These are phyloP conservation scores for Phyllostomus hastatus DNA, from an alignment of 2,113 vertebrate genomes.

Conservation along the genomic window DNA sequence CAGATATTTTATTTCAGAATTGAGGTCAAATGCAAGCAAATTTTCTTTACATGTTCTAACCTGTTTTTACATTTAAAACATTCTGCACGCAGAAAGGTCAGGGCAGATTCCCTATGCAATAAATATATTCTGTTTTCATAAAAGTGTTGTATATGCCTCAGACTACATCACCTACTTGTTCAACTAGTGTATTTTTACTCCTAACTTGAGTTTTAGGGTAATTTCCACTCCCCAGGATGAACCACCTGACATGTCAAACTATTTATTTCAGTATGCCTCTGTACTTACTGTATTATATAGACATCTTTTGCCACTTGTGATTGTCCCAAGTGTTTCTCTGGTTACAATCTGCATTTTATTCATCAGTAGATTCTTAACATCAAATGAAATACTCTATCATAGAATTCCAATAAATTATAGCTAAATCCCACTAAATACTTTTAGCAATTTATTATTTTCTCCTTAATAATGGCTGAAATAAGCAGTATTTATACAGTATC, in stretches of 20 bases:
- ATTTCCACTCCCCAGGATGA: not conserved
- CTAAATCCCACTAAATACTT: not conserved
- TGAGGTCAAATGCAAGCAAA: not conserved
- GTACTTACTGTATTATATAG: not conserved
- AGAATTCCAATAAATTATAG: not conserved
- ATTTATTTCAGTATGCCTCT: not conserved
- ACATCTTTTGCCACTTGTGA: not conserved
- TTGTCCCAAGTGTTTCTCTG: not conserved
- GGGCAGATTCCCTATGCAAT: not conserved
- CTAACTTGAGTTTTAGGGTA: not conserved
- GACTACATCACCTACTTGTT: not conserved
- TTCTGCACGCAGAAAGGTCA: not conserved
- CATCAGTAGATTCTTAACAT: not conserved
- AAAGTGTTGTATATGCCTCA: not conserved
- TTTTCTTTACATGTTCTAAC: not conserved
- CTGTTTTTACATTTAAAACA: not conserved
- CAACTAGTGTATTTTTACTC: not conserved
- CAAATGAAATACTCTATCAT: not conserved
- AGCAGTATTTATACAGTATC: not conserved
- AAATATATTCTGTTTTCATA: not conserved
- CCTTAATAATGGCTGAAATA: not conserved
- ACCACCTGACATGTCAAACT: not conserved
- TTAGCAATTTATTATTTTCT: not conserved
- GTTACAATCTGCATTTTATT: not conserved
- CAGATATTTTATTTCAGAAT: not conserved